Evolutionary conservation across 2,888 invertebrate genomes (phyloP).

Genomic region (Candidula unifasciata): DNA sequence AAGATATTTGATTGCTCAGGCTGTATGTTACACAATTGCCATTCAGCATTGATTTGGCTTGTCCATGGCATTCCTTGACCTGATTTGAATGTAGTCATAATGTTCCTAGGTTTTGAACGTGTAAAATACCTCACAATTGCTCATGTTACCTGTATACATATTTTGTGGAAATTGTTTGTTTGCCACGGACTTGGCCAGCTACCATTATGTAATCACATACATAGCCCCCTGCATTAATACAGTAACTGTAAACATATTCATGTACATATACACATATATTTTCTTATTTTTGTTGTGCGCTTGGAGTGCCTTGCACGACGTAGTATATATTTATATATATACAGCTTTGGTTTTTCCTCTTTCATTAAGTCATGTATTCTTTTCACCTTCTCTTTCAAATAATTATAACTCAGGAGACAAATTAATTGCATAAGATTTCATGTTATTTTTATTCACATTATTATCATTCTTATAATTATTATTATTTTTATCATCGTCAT

Average conservation of each 20-base stretch:
- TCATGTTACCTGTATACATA: conserved; percentile 11
- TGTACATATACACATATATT: conserved; percentile 42
- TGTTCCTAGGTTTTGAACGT: background rate
- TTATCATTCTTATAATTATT: background rate
- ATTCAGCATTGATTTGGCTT: no score
- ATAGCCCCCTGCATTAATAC: background rate
- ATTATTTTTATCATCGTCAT: background rate
- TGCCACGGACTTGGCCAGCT: conserved; percentile 16
- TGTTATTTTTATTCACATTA: conserved; percentile 9
- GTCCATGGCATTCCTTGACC: no score
- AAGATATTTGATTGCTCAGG: no score
- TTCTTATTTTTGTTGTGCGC: conserved; percentile 45
- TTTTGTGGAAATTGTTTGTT: background rate
- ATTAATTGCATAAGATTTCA: conserved; percentile 24
- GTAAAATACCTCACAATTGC: background rate
- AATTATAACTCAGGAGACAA: conserved; percentile 32
- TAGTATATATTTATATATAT: conserved; percentile 13
- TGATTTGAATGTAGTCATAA: no score
- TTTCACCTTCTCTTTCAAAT: conserved; percentile 11
- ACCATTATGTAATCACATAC: background rate
- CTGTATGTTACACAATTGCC: no score
- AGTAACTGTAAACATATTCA: conserved; percentile 28
- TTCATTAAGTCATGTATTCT: conserved; percentile 8
- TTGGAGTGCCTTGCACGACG: conserved; percentile 50
- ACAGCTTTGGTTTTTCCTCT: conserved; percentile 17